Conservation (phyloP, 2,797 vertebrate genomes). For the Acanthopagrus latus region DNA sequence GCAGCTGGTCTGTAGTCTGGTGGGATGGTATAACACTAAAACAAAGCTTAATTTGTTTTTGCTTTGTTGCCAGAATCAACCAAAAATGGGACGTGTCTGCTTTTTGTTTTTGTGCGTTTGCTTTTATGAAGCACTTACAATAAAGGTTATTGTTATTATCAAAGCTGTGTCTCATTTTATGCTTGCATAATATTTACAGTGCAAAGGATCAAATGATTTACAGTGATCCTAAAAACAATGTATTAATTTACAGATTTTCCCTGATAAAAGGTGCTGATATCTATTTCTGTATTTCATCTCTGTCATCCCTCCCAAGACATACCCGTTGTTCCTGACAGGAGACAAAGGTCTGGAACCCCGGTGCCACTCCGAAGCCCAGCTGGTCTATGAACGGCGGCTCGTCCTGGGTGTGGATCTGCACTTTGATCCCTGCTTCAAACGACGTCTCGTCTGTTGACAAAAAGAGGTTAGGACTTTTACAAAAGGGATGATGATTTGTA, state of each 20-base stretch:
- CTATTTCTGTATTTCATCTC: not conserved
- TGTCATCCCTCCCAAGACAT: slow-evolving; percentile 63
- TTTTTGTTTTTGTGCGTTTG: not conserved
- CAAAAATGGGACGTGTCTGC: too few relatives aligned
- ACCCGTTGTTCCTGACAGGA: slow-evolving; percentile 99
- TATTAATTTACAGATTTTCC: not conserved
- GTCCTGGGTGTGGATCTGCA: slow-evolving; percentile 98
- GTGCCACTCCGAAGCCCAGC: slow-evolving; percentile 97
- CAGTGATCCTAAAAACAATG: not conserved
- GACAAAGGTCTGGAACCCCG: slow-evolving; percentile 98
- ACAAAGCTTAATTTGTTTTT: too few relatives aligned
- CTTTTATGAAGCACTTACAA: slow-evolving; percentile 2
- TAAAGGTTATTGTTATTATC: not conserved
- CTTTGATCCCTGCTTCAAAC: slow-evolving; percentile 98
- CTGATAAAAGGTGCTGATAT: slow-evolving; percentile 3
- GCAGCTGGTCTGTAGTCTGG: too few relatives aligned
- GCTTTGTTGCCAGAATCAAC: too few relatives aligned
- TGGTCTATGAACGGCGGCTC: slow-evolving; percentile 99
- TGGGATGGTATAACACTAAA: too few relatives aligned
- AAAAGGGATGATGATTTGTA: slow-evolving; percentile 49
- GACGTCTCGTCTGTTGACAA: slow-evolving; percentile 93
- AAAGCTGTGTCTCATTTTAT: slow-evolving; percentile 4
- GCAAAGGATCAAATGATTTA: slow-evolving; percentile 7
- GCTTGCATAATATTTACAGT: not conserved
- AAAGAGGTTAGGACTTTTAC: slow-evolving; percentile 61